phyloP scores from a whole-genome alignment of 2,113 vertebrate genomes.

The Casuarius casuarius region DNA sequence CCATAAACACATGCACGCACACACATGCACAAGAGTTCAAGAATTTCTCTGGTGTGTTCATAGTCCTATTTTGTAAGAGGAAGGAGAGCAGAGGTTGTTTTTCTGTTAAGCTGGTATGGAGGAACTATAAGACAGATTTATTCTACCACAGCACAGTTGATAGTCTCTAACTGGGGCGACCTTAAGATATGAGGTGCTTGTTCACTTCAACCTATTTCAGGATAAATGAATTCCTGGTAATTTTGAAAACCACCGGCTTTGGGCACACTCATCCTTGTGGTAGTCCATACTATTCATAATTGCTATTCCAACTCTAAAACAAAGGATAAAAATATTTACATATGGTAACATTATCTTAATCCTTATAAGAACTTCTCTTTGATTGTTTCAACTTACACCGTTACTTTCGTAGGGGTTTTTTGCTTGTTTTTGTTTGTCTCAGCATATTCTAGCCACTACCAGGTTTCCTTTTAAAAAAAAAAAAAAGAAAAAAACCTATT shows the following conservation, averaged over 20 bases:
- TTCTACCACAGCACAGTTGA: not conserved
- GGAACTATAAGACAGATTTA: not conserved
- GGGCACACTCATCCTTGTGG: not conserved
- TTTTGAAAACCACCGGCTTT: not conserved
- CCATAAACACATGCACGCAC: accelerated
- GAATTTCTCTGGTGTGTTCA: accelerated
- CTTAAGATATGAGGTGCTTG: not conserved
- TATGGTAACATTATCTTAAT: not conserved
- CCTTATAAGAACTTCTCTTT: not conserved
- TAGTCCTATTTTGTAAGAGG: not conserved
- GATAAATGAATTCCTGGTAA: not conserved
- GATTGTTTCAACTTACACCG: not conserved
- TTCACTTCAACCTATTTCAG: not conserved
- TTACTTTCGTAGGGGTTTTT: not conserved
- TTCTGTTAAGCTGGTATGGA: not conserved
- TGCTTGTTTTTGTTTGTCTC: not conserved
- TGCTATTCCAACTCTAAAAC: not conserved
- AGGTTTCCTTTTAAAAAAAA: not conserved
- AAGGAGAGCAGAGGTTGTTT: not conserved
- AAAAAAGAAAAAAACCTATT: no score
- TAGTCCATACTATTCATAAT: not conserved
- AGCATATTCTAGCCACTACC: not conserved
- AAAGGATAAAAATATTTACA: not conserved
- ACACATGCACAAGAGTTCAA: not conserved
- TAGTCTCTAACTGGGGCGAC: not conserved